Base-by-base conservation (phyloP, 2,888 invertebrate species). In the Helleia helle region DNA sequence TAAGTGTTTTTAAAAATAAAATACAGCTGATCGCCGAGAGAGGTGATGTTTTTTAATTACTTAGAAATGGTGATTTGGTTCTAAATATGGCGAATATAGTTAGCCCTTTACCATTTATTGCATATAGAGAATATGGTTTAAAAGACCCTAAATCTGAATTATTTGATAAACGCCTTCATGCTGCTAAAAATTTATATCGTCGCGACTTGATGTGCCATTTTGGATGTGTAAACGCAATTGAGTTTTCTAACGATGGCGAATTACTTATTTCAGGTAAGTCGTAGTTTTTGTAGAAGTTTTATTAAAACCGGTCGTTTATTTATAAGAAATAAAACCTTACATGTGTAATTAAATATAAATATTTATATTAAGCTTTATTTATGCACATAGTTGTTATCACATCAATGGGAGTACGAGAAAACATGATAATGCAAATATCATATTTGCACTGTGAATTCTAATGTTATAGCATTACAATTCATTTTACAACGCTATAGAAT, bases 151-250 rank as follows among this genome's bases (percentile, higher is more conserved):
- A 87, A 66, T 86, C 88, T 43, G 85, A 86, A 47, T 77, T 91
- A 50, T 88, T 90, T 59, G 75, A 75, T 47, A 84, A 86, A 51
- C 89, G 93, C 47, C 81, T 93, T 47, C 80, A 86, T 42, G 85
- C 85, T 44, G 92, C 93, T 4, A 89, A 89, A 65, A 93, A 91
- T 81, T 87, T 96, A 28, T 95, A 90, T 73, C 89, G 91, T 56
- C 92, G 92, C 60, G 94, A 97, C 80, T 87, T 97, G 42, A 86
- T 91, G 52, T 93, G 94, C 51, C 97, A 97, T 87, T 97, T 91
- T 87, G 97, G 97, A 62, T 97, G 97, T 88, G 95, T 97, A 43
- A 97, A 97, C 87, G 96, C 97, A 48, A 93, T 97, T 58, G 97
- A 97, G 83, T 97, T 97, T 86, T 96, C 95, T 38, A 88, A 89